Conservation (phyloP, 2,797 vertebrate genomes). For the Sardinella longiceps region DNA sequence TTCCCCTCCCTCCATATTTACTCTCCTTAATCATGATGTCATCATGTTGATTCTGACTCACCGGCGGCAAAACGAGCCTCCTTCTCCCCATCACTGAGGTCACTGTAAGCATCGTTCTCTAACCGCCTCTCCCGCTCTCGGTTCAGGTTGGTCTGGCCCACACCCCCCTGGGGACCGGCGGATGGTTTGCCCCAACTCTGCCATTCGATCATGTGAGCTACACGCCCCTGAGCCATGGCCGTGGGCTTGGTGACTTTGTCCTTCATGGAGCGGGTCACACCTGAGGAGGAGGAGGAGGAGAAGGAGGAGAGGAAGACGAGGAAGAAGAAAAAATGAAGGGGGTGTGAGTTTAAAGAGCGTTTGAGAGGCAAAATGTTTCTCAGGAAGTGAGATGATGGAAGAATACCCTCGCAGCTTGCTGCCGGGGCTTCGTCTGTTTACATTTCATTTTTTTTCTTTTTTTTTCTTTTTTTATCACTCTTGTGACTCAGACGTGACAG, state of each 20-base stretch:
- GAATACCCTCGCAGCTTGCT: background rate
- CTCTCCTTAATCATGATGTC: background rate
- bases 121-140: slow-evolving; percentile 75
- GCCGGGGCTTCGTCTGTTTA: background rate
- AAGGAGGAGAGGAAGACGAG: background rate
- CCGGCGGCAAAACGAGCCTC: slow-evolving; percentile 95
- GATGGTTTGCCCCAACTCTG: slow-evolving; percentile 92
- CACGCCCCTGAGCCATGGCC: slow-evolving; percentile 93
- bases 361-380: background rate
- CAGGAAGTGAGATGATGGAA: background rate
- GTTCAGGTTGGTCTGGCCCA: slow-evolving; percentile 77
- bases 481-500: slow-evolving; percentile 16
- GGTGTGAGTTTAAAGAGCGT: slow-evolving; percentile 1
- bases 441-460: background rate
- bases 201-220: slow-evolving; percentile 99
- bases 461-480: background rate
- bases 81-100: slow-evolving; percentile 96
- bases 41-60: slow-evolving; percentile 56
- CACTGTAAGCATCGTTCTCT: slow-evolving; percentile 89
- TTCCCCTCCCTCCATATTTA: background rate
- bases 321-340: background rate
- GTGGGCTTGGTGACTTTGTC: slow-evolving; percentile 98
- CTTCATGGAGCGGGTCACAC: slow-evolving; percentile 94
- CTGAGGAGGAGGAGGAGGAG: slow-evolving; percentile 65
- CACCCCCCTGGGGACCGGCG: slow-evolving; percentile 79